Evolutionary conservation across 2,113 vertebrate species (phyloP).

Genomic region (Opisthocomus hoazin): DNA sequence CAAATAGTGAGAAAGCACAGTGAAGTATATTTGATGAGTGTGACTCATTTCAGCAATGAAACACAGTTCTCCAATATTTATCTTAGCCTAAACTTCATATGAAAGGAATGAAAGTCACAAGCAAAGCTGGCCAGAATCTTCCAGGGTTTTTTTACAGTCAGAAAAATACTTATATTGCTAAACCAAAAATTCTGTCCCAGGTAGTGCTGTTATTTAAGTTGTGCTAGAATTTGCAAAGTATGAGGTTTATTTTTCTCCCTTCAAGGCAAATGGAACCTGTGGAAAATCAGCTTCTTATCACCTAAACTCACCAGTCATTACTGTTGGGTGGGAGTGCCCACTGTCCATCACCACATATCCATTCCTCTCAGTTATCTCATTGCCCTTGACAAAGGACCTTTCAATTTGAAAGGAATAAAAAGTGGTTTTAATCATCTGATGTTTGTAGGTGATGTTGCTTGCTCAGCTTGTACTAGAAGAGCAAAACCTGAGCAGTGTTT

Average conservation of each 20-base stretch:
- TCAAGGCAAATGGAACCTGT: not conserved
- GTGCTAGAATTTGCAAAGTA: not conserved
- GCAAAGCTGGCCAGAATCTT: not conserved
- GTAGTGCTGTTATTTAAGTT: not conserved
- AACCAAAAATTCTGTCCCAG: not conserved
- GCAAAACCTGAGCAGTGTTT: not conserved
- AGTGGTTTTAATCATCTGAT: not conserved
- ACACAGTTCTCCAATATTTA: not conserved
- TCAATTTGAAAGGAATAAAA: not conserved
- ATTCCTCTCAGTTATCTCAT: not conserved
- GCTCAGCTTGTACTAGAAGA: not conserved
- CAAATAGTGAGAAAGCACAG: not conserved
- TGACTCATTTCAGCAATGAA: not conserved
- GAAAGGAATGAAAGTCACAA: not conserved
- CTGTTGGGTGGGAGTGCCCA: not conserved
- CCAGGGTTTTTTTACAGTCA: not conserved
- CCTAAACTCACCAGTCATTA: not conserved
- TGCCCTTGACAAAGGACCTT: not conserved
- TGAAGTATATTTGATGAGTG: not conserved
- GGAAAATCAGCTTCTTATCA: not conserved
- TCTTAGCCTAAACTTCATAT: not conserved
- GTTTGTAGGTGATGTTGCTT: not conserved
- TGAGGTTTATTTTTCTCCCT: not conserved
- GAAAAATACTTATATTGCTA: not conserved
- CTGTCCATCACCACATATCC: not conserved